phyloP scores from a whole-genome alignment of 35 echinoderm and acorn worm species.

The Ophiothrix spiculata region DNA sequence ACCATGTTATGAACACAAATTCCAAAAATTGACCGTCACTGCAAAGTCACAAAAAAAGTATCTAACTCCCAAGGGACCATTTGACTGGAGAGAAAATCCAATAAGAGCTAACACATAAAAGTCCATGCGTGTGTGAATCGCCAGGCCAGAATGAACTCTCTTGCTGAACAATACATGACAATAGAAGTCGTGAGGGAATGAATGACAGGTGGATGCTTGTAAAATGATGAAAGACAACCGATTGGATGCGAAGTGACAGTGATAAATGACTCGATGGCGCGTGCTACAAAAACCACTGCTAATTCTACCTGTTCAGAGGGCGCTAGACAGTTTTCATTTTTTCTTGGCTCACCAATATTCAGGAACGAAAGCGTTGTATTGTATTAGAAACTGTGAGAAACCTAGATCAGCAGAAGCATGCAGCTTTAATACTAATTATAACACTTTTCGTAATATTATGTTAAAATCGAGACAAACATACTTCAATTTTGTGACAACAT shows the following conservation, averaged over 20 bases:
- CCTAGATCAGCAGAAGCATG: too few species aligned
- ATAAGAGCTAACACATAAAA: neutral
- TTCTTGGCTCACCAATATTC: too few species aligned
- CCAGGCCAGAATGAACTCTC: neutral
- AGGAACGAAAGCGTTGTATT: too few species aligned
- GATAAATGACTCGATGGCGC: neutral
- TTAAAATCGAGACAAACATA: too few species aligned
- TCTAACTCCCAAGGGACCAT: neutral
- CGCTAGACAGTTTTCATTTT: neutral
- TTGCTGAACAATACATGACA: conserved; percentile 11
- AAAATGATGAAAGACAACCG: conserved; percentile 1
- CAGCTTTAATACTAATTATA: too few species aligned
- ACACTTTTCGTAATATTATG: too few species aligned
- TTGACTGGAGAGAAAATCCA: neutral
- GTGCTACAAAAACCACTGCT: neutral
- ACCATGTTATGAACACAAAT: neutral
- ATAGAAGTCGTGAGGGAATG: neutral
- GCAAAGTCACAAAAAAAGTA: too few species aligned
- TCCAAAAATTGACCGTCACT: neutral
- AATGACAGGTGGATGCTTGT: neutral
- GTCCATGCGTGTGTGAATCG: neutral
- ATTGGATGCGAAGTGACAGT: neutral
- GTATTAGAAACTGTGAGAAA: too few species aligned
- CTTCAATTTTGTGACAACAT: too few species aligned
- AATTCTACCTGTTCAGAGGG: neutral